Conservation (phyloP, 2,113 vertebrate species). For the Pelmatolapia mariae region DNA sequence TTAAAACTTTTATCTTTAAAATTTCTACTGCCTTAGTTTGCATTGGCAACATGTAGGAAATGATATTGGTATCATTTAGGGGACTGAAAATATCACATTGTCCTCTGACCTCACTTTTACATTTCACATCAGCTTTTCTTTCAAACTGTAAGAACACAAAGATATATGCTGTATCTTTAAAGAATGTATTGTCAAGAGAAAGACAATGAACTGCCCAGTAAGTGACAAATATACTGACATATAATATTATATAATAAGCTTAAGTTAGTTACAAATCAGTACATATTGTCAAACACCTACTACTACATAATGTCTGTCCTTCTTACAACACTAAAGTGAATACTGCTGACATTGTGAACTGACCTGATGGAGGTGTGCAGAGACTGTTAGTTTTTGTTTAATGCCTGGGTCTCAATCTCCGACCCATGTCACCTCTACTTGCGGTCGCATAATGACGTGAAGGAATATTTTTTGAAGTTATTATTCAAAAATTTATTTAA, state of each 20-base stretch:
- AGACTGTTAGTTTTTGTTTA: neutral
- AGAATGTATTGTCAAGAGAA: neutral
- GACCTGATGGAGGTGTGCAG: neutral
- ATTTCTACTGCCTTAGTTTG: neutral
- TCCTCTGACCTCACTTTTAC: neutral
- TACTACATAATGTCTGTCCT: neutral
- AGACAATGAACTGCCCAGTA: neutral
- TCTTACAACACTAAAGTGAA: neutral
- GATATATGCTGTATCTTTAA: neutral
- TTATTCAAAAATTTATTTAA: no score
- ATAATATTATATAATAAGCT: neutral
- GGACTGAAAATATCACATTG: rapidly evolving
- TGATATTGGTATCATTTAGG: rapidly evolving
- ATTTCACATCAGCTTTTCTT: rapidly evolving
- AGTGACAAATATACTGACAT: neutral
- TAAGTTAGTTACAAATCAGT: neutral
- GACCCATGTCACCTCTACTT: no score
- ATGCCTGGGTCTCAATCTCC: no score
- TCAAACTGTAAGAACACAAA: neutral
- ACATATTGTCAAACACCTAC: rapidly evolving
- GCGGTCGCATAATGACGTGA: no score
- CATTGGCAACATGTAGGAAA: neutral
- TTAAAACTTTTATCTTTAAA: neutral
- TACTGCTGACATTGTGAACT: neutral
- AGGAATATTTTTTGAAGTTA: no score